Evolutionary conservation across 2,888 invertebrate genomes (phyloP), one percentile per base, ranked within the genome.

Genomic region (Dasysyrphus tricinctus): DNA sequence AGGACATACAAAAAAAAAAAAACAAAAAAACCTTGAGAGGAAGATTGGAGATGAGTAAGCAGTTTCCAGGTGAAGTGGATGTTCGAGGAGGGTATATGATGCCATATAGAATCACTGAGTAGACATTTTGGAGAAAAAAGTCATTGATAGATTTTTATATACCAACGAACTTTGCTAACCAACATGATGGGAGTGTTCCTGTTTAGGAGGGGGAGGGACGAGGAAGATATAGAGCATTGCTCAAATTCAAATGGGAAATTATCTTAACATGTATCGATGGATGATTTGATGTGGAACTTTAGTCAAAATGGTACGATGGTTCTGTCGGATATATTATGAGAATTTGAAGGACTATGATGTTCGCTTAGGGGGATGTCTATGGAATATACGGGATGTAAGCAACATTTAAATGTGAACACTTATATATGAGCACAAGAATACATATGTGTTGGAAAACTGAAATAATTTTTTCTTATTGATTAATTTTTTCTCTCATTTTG

Each of bases 181-280:
- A 24, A 2, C 24, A 24, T 24, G 24, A 61, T 59, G 3, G 1
- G 42, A 42, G 6, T 32, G 32, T 2, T 39, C 0, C 3, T 32
- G 32, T 1, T 39, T 1, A 9, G 5, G 39, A 24, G 19, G 9
- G 16, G 7, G 16, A 2, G 11, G 16, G 12, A 6, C 32, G 11
- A 42, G 29, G 77, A 7, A 2, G 24, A 3, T 1, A 24, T 24
- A n/a, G 3, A 2, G 47, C 14, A 63, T 56, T 61, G 81, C 44
- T 69, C 59, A 70, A 77, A 77, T 74, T 61, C 85, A 85, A 81
- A 77, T 85, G 85, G 81, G 81, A 85, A 85, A 85, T 85, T 85
- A 85, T 85, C 73, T 72, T 77, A 73, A 77, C 77, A 77, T 74
- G 73, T 69, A 80, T 69, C 80, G 80, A 76, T 73, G 39, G 61